phyloP scores from a whole-genome alignment of 2,888 invertebrate species.

The Megaustenia siamemsis region DNA sequence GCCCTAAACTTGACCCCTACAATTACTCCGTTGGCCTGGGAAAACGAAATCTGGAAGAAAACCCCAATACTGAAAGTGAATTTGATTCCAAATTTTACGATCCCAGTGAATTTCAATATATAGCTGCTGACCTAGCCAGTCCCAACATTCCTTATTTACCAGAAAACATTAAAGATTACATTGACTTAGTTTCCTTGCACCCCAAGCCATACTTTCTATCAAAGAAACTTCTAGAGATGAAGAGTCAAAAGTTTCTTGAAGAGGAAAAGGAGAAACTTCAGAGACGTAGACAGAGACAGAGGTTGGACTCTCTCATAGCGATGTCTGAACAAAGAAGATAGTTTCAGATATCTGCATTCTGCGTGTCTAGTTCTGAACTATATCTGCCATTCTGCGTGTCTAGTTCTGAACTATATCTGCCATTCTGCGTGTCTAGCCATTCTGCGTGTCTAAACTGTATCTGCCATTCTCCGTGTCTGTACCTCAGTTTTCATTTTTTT shows the following conservation, averaged over 20 bases:
- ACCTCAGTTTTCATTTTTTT: too few relatives aligned
- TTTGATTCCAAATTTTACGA: too few relatives aligned
- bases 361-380: too few relatives aligned
- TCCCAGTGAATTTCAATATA: too few relatives aligned
- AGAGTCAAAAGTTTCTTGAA: background rate
- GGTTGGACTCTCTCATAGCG: background rate
- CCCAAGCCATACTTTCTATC: background rate
- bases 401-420: too few relatives aligned
- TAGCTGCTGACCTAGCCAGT: background rate
- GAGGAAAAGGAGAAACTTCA: background rate
- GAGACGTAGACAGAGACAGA: background rate
- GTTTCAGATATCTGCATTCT: too few relatives aligned
- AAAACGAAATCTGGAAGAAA: background rate
- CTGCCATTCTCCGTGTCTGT: too few relatives aligned
- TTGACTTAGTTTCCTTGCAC: background rate
- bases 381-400: too few relatives aligned
- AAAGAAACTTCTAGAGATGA: background rate
- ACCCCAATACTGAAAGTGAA: too few relatives aligned
- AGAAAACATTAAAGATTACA: too few relatives aligned
- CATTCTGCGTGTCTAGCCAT: too few relatives aligned
- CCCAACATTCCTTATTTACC: background rate
- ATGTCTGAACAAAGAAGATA: background rate
- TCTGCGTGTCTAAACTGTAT: too few relatives aligned
- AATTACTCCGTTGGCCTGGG: background rate
- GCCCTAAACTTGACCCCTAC: background rate